phyloP scores from a whole-genome alignment of 2,797 vertebrate species.

The Vultur gryphus region DNA sequence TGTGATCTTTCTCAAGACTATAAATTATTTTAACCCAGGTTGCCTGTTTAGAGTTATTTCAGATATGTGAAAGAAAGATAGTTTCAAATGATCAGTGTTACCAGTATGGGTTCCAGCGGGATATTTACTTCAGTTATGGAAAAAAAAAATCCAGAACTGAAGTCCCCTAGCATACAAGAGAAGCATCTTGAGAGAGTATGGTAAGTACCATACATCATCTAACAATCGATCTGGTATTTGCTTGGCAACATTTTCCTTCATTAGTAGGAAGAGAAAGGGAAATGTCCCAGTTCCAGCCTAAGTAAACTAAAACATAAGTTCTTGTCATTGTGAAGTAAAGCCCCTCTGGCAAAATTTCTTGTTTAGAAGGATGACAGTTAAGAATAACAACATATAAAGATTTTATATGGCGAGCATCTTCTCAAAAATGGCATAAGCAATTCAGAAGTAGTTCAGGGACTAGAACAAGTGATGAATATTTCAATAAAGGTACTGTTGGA shows the following conservation, averaged over 20 bases:
- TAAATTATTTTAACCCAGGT: not conserved
- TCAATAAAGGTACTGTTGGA: conserved; percentile 23
- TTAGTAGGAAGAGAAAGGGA: not conserved
- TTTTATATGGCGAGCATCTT: not conserved
- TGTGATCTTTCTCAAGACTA: not conserved
- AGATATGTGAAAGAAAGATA: not conserved
- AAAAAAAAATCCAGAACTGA: not conserved
- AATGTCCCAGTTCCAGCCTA: not conserved
- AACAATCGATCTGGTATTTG: not conserved
- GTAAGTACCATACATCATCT: not conserved
- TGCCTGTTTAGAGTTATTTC: not conserved
- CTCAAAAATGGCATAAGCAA: not conserved
- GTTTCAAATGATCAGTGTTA: not conserved
- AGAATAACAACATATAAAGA: not conserved
- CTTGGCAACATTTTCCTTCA: not conserved
- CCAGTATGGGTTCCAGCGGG: not conserved
- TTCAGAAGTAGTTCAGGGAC: conserved; percentile 1
- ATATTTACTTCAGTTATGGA: not conserved
- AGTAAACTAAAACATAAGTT: not conserved
- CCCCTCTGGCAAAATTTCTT: not conserved
- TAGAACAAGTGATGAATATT: conserved; percentile 45
- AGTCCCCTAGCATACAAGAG: not conserved
- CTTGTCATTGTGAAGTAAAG: not conserved
- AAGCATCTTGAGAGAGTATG: not conserved
- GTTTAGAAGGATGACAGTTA: not conserved